phyloP scores from a whole-genome alignment of 2,797 vertebrate species.

The Limosa lapponica region DNA sequence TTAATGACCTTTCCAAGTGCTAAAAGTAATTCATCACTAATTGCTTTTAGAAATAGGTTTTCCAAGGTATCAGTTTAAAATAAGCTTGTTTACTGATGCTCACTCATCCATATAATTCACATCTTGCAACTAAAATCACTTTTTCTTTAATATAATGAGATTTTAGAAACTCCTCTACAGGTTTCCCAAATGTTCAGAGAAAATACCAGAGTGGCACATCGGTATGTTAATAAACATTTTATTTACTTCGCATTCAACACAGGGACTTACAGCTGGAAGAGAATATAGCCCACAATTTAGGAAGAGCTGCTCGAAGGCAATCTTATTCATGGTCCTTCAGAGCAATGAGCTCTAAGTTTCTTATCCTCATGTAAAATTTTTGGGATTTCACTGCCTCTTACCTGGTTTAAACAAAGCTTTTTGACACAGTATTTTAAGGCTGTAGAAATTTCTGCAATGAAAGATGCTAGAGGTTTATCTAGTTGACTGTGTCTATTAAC shows the following conservation, averaged over 20 bases:
- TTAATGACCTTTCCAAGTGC: slow-evolving; percentile 31
- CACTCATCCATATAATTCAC: slow-evolving; percentile 42
- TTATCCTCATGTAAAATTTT: neutral
- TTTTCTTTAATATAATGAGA: slow-evolving; percentile 48
- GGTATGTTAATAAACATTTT: neutral
- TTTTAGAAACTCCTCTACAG: neutral
- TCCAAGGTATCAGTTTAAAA: slow-evolving; percentile 23
- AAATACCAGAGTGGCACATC: neutral
- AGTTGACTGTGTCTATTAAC: neutral
- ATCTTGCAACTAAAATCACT: slow-evolving; percentile 19
- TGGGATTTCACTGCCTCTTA: neutral
- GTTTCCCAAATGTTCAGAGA: neutral
- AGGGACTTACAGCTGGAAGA: neutral
- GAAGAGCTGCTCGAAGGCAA: neutral
- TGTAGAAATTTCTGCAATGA: neutral
- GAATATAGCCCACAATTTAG: neutral
- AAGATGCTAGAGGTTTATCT: neutral
- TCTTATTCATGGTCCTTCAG: neutral
- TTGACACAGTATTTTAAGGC: neutral
- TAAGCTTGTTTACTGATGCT: slow-evolving; percentile 55
- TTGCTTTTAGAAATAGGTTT: slow-evolving; percentile 57
- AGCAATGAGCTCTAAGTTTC: neutral
- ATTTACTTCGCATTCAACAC: neutral
- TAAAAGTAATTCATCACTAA: slow-evolving; percentile 48
- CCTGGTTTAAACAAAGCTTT: neutral